Conservation (phyloP, 2,888 invertebrate genomes). For the Antheraea assamensis region DNA sequence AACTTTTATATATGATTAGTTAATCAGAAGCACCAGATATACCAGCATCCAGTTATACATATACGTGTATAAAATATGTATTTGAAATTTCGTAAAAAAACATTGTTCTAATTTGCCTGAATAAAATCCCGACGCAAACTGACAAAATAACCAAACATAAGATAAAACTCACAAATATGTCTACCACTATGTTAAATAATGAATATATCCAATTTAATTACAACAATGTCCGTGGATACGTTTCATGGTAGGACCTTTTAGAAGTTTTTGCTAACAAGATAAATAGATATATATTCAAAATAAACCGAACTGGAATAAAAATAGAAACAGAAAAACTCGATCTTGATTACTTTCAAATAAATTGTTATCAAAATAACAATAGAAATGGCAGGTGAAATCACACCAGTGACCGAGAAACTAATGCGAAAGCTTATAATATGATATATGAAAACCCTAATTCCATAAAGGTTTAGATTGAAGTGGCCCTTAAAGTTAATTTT, state of each 20-base stretch:
- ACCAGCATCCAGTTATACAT: too few species aligned
- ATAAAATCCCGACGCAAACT: too few species aligned
- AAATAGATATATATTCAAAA: neutral
- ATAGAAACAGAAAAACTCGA: neutral
- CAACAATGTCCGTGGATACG: neutral
- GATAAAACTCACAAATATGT: neutral
- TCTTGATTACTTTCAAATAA: neutral
- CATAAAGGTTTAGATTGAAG: conserved; percentile 72
- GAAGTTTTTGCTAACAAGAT: neutral
- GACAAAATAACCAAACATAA: too few species aligned
- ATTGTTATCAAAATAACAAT: neutral
- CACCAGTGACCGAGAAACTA: conserved; percentile 53
- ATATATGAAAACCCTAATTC: conserved; percentile 66
- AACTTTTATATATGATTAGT: too few species aligned
- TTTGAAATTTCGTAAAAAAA: too few species aligned
- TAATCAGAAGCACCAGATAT: too few species aligned
- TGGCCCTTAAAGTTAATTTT: conserved; percentile 77
- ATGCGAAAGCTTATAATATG: conserved; percentile 47
- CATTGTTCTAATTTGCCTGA: too few species aligned
- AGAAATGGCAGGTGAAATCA: conserved; percentile 42
- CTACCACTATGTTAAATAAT: neutral
- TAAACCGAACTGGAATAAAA: neutral
- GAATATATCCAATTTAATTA: neutral
- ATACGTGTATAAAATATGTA: too few species aligned
- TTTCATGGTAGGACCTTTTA: neutral